Percentiles rank a stretch among this genome's conserved stretches.
These are phyloP conservation scores for Schrankia costaestrigalis DNA, from an alignment of 2,888 invertebrate species.

Conservation along the genomic window DNA sequence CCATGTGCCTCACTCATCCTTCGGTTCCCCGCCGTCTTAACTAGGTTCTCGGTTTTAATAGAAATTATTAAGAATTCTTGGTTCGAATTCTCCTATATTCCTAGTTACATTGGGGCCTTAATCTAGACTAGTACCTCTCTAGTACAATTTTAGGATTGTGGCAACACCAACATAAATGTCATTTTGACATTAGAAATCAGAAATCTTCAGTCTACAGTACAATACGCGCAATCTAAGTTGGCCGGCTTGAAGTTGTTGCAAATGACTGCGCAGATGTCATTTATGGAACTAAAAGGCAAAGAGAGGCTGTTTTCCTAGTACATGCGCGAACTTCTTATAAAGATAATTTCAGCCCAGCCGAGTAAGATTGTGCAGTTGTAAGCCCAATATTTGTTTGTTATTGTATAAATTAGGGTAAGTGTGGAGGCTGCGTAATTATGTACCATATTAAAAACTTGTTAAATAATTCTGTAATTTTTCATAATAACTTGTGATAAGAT, in stretches of 20 bases:
- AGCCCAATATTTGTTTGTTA: too few relatives aligned
- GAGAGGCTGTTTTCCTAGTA: too few relatives aligned
- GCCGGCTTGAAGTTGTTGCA: too few relatives aligned
- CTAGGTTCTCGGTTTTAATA: too few relatives aligned
- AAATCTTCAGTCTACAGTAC: too few relatives aligned
- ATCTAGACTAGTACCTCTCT: constrained; percentile 4
- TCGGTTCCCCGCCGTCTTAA: too few relatives aligned
- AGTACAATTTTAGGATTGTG: constrained; percentile 3
- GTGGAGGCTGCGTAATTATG: constrained; percentile 22
- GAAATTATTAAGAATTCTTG: constrained; percentile 7
- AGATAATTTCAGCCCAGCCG: too few relatives aligned
- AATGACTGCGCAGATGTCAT: not conserved
- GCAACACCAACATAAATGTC: too few relatives aligned
- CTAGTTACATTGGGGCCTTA: constrained; percentile 7
- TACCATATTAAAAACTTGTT: constrained; percentile 20
- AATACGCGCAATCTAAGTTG: too few relatives aligned
- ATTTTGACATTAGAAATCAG: not conserved
- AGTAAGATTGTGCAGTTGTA: too few relatives aligned
- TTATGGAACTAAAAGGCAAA: constrained; percentile 7
- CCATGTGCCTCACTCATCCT: too few relatives aligned
- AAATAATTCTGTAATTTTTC: constrained; percentile 25
- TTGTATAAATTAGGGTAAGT: constrained; percentile 13
- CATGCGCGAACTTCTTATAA: too few relatives aligned
- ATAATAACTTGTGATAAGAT: constrained; percentile 52
- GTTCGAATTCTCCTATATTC: constrained; percentile 14